These are phyloP conservation scores for Gymnothorax reevesii DNA, from an alignment of 2,797 vertebrate species.

Conservation along the genomic window DNA sequence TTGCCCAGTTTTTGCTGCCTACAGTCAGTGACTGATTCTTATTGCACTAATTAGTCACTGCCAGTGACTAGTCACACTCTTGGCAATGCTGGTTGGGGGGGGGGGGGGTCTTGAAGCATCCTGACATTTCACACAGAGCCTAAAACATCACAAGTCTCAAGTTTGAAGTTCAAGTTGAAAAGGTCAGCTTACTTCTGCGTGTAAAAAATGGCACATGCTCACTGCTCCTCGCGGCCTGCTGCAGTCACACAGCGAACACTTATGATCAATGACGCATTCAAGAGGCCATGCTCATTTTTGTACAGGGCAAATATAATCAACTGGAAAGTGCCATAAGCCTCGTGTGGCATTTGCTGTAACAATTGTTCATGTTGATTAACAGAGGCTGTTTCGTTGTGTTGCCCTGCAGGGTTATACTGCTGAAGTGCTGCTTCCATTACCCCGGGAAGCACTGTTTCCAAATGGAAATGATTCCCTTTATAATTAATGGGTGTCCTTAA, in stretches of 20 bases:
- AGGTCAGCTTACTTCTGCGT: neutral
- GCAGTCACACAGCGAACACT: neutral
- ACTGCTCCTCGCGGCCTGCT: neutral
- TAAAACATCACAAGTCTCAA: neutral
- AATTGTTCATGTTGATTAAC: slow-evolving; percentile 2
- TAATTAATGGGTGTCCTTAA: neutral
- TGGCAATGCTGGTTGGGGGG: neutral
- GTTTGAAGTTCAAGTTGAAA: slow-evolving; percentile 9
- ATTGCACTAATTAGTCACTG: neutral
- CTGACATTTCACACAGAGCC: slow-evolving; percentile 1
- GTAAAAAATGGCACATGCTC: neutral
- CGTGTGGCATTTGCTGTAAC: neutral
- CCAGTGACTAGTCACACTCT: too few species aligned
- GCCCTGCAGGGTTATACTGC: neutral
- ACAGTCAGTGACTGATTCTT: neutral
- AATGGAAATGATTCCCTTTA: neutral
- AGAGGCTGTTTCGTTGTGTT: neutral
- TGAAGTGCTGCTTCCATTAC: neutral
- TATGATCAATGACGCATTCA: neutral
- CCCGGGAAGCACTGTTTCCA: neutral
- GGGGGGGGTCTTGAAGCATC: neutral
- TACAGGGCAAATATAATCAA: neutral
- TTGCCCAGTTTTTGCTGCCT: neutral
- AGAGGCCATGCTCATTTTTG: neutral
- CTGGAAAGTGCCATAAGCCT: neutral